Conservation (phyloP, 2,113 vertebrate genomes). For the Vulpes vulpes region DNA sequence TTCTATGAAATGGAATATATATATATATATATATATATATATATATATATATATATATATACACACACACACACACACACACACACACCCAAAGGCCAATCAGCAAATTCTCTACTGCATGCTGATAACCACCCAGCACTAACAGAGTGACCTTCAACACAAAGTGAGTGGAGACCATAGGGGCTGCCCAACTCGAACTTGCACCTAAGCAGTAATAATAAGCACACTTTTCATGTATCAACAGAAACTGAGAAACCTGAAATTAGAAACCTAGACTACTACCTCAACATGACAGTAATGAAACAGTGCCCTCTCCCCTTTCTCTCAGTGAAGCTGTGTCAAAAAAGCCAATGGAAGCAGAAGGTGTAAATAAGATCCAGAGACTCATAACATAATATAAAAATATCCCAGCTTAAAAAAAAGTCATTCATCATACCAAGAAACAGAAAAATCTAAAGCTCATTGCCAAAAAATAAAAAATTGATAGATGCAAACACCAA, state of each 20-base stretch:
- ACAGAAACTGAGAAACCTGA: neutral
- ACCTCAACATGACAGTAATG: neutral
- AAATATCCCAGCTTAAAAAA: neutral
- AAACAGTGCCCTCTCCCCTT: neutral
- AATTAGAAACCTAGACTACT: neutral
- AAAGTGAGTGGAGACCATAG: neutral
- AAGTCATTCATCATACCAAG: neutral
- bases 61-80: no score
- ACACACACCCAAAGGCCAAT: neutral
- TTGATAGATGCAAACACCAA: neutral
- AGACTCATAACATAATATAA: neutral
- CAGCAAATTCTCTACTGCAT: neutral
- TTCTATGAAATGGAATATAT: neutral
- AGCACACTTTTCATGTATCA: neutral
- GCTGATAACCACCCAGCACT: neutral
- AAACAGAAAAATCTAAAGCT: neutral
- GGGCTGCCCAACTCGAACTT: neutral
- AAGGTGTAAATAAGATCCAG: neutral
- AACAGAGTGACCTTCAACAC: neutral
- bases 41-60: accelerated
- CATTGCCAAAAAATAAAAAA: neutral
- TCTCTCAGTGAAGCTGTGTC: neutral
- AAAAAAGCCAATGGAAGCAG: neutral
- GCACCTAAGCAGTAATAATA: neutral
- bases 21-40: no score